These are phyloP conservation scores for Caenorhabditis virilis DNA, from an alignment of 2,888 invertebrate genomes.

Conservation along the genomic window DNA sequence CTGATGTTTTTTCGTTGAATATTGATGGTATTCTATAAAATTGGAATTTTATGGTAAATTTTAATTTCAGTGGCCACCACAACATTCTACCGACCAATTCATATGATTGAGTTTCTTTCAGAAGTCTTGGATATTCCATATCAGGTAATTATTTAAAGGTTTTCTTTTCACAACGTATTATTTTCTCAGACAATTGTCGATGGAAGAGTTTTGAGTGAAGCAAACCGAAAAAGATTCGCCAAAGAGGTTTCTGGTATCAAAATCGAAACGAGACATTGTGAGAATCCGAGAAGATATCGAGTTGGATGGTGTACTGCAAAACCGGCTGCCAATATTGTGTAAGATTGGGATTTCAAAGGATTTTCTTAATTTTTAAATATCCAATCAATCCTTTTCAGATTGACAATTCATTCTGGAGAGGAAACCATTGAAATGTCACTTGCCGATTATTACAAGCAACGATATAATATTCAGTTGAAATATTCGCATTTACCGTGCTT, in stretches of 20 bases:
- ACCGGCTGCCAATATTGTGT: constrained; percentile 10
- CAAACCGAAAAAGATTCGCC: constrained; percentile 24
- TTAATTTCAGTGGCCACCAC: constrained; percentile 21
- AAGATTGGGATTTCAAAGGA: neutral
- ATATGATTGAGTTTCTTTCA: constrained; percentile 27
- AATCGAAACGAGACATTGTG: constrained; percentile 27
- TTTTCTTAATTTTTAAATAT: no score
- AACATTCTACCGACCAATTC: constrained; percentile 31
- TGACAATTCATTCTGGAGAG: neutral
- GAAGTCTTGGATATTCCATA: constrained; percentile 28
- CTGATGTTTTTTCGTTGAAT: constrained; percentile 21
- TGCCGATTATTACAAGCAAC: constrained; percentile 18
- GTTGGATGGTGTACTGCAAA: constrained; percentile 23
- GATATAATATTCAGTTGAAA: constrained; percentile 16
- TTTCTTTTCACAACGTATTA: no score
- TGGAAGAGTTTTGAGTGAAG: constrained; percentile 21
- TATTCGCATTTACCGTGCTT: constrained; percentile 30
- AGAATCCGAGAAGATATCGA: constrained; percentile 14
- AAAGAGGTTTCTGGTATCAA: constrained; percentile 25
- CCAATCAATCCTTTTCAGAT: neutral
- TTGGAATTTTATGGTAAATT: neutral
- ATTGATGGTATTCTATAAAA: constrained; percentile 9
- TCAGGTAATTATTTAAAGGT: neutral
- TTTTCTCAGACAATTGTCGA: constrained; percentile 13
- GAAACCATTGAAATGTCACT: constrained; percentile 3